Evolutionary conservation across 2,797 vertebrate genomes (phyloP).

Genomic region (Mionectes olivaceus): DNA sequence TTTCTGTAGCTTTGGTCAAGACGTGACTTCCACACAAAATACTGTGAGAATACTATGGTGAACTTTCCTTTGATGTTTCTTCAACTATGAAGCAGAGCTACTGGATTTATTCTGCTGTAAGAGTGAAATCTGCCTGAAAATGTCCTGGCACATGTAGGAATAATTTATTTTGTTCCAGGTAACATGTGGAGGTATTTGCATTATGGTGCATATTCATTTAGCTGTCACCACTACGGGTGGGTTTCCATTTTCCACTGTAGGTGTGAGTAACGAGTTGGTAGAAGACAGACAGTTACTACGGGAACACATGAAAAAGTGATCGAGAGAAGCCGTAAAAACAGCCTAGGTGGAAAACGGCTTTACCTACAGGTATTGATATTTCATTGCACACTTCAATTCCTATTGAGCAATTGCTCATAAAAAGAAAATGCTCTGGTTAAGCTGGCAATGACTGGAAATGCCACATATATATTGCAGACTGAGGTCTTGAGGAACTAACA

Average conservation of each 20-base stretch:
- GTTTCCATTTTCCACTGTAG: constrained; percentile 10
- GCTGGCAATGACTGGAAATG: neutral
- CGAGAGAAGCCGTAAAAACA: neutral
- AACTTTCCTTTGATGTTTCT: neutral
- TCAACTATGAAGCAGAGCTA: neutral
- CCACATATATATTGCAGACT: neutral
- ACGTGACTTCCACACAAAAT: neutral
- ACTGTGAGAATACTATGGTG: neutral
- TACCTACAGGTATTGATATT: neutral
- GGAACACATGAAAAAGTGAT: neutral
- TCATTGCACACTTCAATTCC: neutral
- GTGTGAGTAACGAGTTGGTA: neutral
- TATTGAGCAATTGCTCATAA: neutral
- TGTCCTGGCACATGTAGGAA: neutral
- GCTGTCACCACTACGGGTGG: neutral
- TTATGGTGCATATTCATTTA: neutral
- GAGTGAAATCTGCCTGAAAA: neutral
- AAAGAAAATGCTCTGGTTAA: constrained; percentile 6
- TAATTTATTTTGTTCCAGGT: constrained; percentile 2
- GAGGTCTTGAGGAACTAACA: neutral
- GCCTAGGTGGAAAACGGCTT: neutral
- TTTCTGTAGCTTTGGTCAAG: neutral
- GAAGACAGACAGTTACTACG: neutral
- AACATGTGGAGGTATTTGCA: neutral
- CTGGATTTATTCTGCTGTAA: neutral